These are phyloP conservation scores for Luidia sarsii DNA, from an alignment of 53 echinoderm and acorn worm genomes.

Conservation along the genomic window DNA sequence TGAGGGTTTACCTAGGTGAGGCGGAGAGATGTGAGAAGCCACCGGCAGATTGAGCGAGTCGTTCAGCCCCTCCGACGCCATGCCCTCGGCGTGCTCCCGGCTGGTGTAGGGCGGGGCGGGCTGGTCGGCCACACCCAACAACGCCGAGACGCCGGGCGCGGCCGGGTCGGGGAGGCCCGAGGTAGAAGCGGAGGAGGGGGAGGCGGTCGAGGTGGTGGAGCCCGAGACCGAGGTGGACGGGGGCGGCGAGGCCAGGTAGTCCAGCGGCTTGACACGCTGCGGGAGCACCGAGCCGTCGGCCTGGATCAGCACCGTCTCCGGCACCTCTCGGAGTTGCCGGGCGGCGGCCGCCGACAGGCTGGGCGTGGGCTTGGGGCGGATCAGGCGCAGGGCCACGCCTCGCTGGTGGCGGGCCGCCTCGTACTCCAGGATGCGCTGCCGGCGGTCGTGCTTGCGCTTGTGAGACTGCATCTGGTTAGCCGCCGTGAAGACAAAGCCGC, in stretches of 20 bases:
- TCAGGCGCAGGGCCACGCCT: conserved; percentile 60
- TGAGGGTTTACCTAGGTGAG: conserved; percentile 53
- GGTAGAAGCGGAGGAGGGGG: conserved; percentile 18
- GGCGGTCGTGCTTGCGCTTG: conserved; percentile 97
- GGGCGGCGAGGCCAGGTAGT: conserved; percentile 28
- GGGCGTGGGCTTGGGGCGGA: conserved; percentile 71
- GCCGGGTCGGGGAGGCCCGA: conserved; percentile 15
- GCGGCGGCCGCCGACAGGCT: not conserved
- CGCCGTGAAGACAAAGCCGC: conserved; percentile 96
- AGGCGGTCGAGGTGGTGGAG: not conserved
- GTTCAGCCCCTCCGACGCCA: conserved; percentile 64
- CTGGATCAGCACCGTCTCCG: conserved; percentile 51
- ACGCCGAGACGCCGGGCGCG: conserved; percentile 66
- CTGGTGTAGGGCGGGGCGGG: too few species aligned
- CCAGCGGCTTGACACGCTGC: conserved; percentile 7
- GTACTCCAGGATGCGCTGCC: conserved; percentile 93
- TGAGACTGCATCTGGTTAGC: conserved; percentile 99
- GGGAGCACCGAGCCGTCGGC: conserved; percentile 31
- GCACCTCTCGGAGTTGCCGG: conserved; percentile 10
- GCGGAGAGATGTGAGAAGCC: conserved; percentile 84
- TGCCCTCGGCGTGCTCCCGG: too few species aligned
- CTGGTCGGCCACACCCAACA: not conserved
- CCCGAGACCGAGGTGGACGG: conserved; percentile 20
- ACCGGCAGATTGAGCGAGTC: conserved; percentile 94
- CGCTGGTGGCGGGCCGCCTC: conserved; percentile 62